phyloP scores from a whole-genome alignment of 2,888 invertebrate genomes.

The Himalopsyche anomala region DNA sequence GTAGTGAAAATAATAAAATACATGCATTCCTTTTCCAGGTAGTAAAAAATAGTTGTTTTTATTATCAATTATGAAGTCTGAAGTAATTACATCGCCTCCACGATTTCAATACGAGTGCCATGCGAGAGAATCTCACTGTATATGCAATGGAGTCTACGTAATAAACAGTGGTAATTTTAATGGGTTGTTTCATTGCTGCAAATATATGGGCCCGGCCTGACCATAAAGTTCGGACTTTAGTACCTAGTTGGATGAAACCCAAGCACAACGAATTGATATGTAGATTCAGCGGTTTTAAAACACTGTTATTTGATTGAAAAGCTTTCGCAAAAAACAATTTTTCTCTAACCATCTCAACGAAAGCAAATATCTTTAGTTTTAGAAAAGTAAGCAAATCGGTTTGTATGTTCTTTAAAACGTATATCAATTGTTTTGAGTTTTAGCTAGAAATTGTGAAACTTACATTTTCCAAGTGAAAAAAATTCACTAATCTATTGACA shows the following conservation, averaged over 20 bases:
- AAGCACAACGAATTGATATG: constrained; percentile 39
- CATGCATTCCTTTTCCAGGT: background rate
- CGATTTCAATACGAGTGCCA: constrained; percentile 21
- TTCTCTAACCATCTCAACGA: background rate
- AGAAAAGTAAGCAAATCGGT: too few relatives aligned
- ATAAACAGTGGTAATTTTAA: constrained; percentile 66
- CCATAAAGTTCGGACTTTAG: constrained; percentile 65
- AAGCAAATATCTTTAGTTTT: background rate
- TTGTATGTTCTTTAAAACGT: too few relatives aligned
- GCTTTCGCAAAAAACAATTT: background rate
- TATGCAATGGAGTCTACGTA: constrained; percentile 58
- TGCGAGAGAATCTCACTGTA: constrained; percentile 19
- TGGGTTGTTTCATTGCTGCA: constrained; percentile 65
- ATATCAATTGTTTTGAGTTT: too few relatives aligned
- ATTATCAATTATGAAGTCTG: constrained; percentile 28
- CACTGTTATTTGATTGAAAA: constrained; percentile 19
- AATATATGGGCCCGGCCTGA: constrained; percentile 62
- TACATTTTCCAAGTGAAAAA: too few relatives aligned
- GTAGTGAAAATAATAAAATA: background rate
- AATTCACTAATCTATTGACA: too few relatives aligned
- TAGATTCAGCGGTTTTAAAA: constrained; percentile 36
- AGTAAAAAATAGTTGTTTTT: constrained; percentile 26
- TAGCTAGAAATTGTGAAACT: too few relatives aligned
- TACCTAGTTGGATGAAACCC: constrained; percentile 58
- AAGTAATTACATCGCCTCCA: background rate